These are phyloP conservation scores for Orbicella faveolata DNA, from an alignment of 64 coral and sea anemone genomes.

Conservation along the genomic window DNA sequence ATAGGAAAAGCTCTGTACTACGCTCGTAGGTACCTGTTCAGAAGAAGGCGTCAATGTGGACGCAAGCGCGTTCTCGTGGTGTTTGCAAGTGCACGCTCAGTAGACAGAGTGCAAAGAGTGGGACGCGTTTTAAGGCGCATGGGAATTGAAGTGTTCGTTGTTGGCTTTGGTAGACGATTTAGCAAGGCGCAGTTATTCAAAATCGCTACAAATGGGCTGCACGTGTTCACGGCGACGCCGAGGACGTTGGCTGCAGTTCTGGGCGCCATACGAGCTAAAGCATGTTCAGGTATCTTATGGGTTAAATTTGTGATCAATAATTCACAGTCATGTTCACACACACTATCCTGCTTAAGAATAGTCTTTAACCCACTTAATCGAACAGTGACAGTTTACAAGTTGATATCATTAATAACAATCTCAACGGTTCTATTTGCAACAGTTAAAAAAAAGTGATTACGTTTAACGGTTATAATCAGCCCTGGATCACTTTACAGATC, in stretches of 20 bases:
- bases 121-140: constrained; percentile 62
- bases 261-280: constrained; percentile 41
- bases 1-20: constrained; percentile 48
- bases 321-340: too few species aligned
- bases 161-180: constrained; percentile 44
- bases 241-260: constrained; percentile 44
- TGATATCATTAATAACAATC: too few species aligned
- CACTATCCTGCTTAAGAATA: too few species aligned
- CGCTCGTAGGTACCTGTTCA: constrained; percentile 47
- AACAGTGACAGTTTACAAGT: too few species aligned
- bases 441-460: too few species aligned
- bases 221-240: constrained; percentile 49
- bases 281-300: constrained; percentile 64
- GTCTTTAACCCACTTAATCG: too few species aligned
- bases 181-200: constrained; percentile 35
- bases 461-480: too few species aligned
- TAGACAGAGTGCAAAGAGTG: constrained; percentile 40
- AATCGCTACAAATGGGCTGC: constrained; percentile 62
- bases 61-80: constrained; percentile 72
- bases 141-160: constrained; percentile 54
- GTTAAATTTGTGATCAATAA: too few species aligned
- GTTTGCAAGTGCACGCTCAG: constrained; percentile 59
- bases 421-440: too few species aligned
- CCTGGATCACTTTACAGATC: too few species aligned
- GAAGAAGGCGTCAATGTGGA: constrained; percentile 43